phyloP scores from a whole-genome alignment of 2,113 vertebrate genomes.

The Heliornis fulica region DNA sequence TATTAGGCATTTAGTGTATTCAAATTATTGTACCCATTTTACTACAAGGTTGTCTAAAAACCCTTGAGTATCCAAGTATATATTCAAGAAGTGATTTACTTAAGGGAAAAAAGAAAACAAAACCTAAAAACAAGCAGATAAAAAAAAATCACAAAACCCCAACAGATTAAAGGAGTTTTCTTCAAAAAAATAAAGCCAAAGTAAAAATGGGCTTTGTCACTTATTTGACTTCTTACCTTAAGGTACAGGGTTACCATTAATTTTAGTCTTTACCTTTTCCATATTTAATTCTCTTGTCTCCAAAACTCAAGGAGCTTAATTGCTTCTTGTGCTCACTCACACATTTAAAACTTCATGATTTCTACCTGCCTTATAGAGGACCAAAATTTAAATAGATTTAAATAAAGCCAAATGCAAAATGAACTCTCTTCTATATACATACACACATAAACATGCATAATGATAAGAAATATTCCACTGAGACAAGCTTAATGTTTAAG shows the following conservation, averaged over 20 bases:
- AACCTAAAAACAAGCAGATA: too few species aligned
- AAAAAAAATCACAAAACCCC: too few species aligned
- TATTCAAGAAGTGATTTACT: not conserved
- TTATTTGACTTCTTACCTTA: not conserved
- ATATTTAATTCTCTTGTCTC: not conserved
- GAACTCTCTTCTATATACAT: not conserved
- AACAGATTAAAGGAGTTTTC: not conserved
- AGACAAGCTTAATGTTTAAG: not conserved
- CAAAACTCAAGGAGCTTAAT: not conserved
- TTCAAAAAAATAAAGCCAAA: not conserved
- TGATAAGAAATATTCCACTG: accelerated
- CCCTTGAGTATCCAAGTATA: not conserved
- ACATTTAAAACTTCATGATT: not conserved
- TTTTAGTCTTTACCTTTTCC: not conserved
- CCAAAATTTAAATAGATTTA: not conserved
- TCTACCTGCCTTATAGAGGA: not conserved
- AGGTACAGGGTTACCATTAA: not conserved
- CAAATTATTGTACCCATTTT: not conserved
- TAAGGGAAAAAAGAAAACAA: too few species aligned
- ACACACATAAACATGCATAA: accelerated
- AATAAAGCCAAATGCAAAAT: not conserved
- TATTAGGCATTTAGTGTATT: not conserved
- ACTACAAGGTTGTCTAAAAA: not conserved
- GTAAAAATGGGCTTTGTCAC: not conserved
- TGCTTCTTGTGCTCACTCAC: not conserved